These are phyloP conservation scores for Hemibagrus wyckioides DNA, from an alignment of 2,113 vertebrate genomes.

Conservation along the genomic window DNA sequence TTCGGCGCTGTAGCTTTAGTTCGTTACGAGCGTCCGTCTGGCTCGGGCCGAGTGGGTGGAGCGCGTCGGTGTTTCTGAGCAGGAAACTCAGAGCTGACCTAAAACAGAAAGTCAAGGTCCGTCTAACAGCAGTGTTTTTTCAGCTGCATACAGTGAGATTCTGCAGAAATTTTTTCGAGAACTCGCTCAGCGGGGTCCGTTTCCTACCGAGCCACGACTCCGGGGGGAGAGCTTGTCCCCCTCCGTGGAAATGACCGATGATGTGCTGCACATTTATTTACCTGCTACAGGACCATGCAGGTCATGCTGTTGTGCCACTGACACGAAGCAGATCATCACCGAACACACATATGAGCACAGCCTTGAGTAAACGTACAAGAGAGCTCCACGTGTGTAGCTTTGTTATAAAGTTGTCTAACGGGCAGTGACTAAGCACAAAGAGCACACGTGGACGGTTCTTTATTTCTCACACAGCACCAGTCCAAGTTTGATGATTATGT, in stretches of 20 bases:
- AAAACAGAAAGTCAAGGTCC: slow-evolving; percentile 62
- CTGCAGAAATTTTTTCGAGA: slow-evolving; percentile 63
- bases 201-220: slow-evolving; percentile 50
- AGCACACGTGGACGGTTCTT: neutral
- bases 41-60: slow-evolving; percentile 52
- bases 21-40: slow-evolving; percentile 58
- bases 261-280: slow-evolving; percentile 39
- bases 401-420: neutral
- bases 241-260: slow-evolving; percentile 36
- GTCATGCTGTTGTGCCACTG: slow-evolving; percentile 6
- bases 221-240: slow-evolving; percentile 47
- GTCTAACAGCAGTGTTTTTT: slow-evolving; percentile 69
- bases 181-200: slow-evolving; percentile 40
- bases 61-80: slow-evolving; percentile 56
- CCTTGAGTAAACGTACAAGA: neutral
- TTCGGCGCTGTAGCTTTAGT: slow-evolving; percentile 23
- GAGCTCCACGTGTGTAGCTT: neutral
- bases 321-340: neutral
- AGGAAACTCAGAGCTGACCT: slow-evolving; percentile 69
- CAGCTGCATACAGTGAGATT: slow-evolving; percentile 65
- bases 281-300: slow-evolving; percentile 5
- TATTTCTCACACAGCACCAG: neutral
- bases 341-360: neutral
- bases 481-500: neutral
- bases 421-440: neutral